A percentile compares a stretch with the other conserved stretches of the same genome.
phyloP scores from a whole-genome alignment of 2,888 invertebrate genomes.

The Campaea margaritaria region DNA sequence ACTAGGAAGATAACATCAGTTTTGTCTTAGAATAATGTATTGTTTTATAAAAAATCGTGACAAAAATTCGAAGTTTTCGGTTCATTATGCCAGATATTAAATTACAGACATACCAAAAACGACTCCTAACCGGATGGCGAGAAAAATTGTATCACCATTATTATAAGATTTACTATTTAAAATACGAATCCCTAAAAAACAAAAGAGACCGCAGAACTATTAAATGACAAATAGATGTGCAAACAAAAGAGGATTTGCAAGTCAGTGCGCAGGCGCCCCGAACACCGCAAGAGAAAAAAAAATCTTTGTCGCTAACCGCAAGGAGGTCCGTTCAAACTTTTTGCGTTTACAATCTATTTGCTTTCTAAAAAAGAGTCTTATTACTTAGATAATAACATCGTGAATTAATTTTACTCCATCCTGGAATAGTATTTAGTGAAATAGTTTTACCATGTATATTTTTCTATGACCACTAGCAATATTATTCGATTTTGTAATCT shows the following conservation, averaged over 20 bases:
- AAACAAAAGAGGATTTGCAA: constrained; percentile 63
- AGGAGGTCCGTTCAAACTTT: constrained; percentile 41
- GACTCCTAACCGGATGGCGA: too few relatives aligned
- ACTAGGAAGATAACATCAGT: too few relatives aligned
- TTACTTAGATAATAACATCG: fast-evolving
- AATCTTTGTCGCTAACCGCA: constrained; percentile 71
- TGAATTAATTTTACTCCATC: neutral
- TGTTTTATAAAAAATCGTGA: too few relatives aligned
- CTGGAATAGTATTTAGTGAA: neutral
- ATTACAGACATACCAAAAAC: too few relatives aligned
- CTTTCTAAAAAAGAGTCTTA: constrained; percentile 26
- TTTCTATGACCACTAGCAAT: neutral
- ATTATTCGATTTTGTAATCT: constrained; percentile 18
- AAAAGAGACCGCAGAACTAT: constrained; percentile 60
- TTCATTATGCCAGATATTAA: too few relatives aligned
- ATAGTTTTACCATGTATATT: neutral
- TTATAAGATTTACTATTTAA: too few relatives aligned
- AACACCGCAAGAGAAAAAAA: constrained; percentile 29
- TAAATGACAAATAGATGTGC: constrained; percentile 64
- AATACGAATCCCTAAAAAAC: constrained; percentile 33
- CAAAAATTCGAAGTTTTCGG: too few relatives aligned
- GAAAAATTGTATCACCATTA: too few relatives aligned
- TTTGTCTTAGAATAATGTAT: too few relatives aligned
- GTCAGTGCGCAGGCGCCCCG: constrained; percentile 54
- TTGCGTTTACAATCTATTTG: constrained; percentile 1